Evolutionary conservation across 2,113 vertebrate genomes (phyloP).

Genomic region (Gobio gobio): DNA sequence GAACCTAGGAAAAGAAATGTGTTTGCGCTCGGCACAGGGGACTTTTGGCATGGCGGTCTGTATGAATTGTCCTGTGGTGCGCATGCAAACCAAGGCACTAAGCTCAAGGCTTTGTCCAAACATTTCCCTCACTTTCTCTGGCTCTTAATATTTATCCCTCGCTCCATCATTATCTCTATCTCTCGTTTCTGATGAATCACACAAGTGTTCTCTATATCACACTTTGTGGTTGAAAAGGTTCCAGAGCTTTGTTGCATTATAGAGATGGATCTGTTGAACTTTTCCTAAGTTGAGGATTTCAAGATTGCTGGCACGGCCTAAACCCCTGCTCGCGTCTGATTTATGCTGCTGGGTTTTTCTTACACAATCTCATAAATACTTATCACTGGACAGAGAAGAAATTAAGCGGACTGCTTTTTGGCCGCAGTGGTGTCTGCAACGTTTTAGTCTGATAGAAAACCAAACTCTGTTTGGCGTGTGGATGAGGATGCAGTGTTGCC

Average conservation of each 20-base stretch:
- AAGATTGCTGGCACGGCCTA: not conserved
- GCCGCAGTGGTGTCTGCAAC: conserved; percentile 1
- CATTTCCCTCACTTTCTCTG: conserved; percentile 23
- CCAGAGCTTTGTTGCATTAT: conserved; percentile 43
- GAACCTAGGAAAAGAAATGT: conserved; percentile 22
- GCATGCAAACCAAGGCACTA: conserved; percentile 34
- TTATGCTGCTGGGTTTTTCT: conserved; percentile 36
- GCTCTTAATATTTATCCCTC: conserved; percentile 21
- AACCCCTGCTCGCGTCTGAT: conserved; percentile 15
- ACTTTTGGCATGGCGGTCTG: conserved; percentile 35
- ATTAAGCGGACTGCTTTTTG: conserved; percentile 3
- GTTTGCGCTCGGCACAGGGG: conserved; percentile 11
- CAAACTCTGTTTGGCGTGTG: not conserved
- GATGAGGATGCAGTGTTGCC: not conserved
- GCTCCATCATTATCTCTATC: conserved; percentile 35
- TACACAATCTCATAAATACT: conserved; percentile 48
- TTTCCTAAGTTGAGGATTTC: conserved; percentile 36
- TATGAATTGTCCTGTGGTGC: conserved; percentile 43
- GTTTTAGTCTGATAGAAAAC: not conserved
- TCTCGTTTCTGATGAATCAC: conserved; percentile 31
- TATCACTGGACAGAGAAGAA: not conserved
- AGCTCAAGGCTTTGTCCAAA: conserved; percentile 41
- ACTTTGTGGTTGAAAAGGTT: conserved; percentile 26
- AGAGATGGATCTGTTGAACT: conserved; percentile 47
- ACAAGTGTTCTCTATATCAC: conserved; percentile 32